These are phyloP conservation scores for Thereva nobilitata DNA, from an alignment of 2,888 invertebrate species.

Conservation along the genomic window DNA sequence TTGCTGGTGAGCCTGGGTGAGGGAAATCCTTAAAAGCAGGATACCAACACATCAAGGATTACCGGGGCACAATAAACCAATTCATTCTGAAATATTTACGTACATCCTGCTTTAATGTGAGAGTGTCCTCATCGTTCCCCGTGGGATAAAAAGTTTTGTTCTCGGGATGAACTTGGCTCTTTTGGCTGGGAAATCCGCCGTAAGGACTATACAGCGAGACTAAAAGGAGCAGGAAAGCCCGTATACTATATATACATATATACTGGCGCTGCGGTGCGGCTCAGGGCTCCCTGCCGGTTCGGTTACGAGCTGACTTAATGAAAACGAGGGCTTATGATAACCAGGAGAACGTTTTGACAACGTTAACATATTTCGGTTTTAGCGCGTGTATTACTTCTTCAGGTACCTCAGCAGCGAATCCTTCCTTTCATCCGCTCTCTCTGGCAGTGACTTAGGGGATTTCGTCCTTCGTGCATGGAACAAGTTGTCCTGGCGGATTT, in stretches of 20 bases:
- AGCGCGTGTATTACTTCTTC: not conserved
- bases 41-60: conserved; percentile 21
- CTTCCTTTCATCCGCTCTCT: not conserved
- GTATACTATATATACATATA: no score
- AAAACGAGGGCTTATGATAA: conserved; percentile 34
- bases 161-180: conserved; percentile 13
- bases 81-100: conserved; percentile 33
- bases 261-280: no score
- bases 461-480: not conserved
- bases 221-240: no score
- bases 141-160: conserved; percentile 29
- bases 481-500: conserved; percentile 3
- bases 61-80: conserved; percentile 32
- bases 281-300: conserved; percentile 31
- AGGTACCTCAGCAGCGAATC: conserved; percentile 4
- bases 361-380: conserved; percentile 27
- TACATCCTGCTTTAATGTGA: conserved; percentile 24
- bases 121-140: conserved; percentile 30
- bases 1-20: not conserved
- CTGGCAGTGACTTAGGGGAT: conserved; percentile 3
- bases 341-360: conserved; percentile 8
- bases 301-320: conserved; percentile 40
- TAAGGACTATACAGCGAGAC: conserved; percentile 19
- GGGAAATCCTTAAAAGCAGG: conserved; percentile 5
- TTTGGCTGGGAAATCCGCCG: not conserved